A percentile compares a stretch with the other conserved stretches of the same genome.
phyloP scores from a whole-genome alignment of 2,797 vertebrate species.

The Jordanella pulchra region DNA sequence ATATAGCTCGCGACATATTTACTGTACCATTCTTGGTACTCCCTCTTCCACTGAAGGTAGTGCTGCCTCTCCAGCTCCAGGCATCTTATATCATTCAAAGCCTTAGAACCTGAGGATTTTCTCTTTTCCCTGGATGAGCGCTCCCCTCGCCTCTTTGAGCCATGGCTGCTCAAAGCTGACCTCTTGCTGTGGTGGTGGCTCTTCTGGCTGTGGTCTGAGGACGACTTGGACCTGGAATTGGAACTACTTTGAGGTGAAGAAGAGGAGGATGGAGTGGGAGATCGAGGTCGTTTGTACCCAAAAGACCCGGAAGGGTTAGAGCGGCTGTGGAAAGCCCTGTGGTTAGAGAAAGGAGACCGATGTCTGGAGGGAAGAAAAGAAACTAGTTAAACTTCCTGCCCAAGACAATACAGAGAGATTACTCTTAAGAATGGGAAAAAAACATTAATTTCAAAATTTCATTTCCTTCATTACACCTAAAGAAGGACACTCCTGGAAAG shows the following conservation, averaged over 20 bases:
- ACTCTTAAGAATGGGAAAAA: not conserved
- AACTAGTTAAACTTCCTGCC: not conserved
- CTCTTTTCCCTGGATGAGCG: conserved; percentile 33
- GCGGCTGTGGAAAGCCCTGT: conserved; percentile 80
- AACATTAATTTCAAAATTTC: too few species aligned
- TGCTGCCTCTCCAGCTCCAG: conserved; percentile 83
- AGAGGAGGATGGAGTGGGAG: conserved; percentile 86
- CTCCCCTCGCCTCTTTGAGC: conserved; percentile 28
- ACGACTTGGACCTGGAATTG: conserved; percentile 86
- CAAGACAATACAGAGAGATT: too few species aligned
- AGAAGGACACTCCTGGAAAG: too few species aligned
- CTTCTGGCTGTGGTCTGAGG: conserved; percentile 78
- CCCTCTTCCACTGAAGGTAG: conserved; percentile 90
- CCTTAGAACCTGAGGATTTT: not conserved
- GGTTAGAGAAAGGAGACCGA: conserved; percentile 82
- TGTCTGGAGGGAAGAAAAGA: conserved; percentile 23
- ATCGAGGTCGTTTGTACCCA: conserved; percentile 88
- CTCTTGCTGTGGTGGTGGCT: conserved; percentile 67
- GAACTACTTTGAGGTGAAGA: conserved; percentile 67
- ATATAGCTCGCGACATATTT: conserved; percentile 89
- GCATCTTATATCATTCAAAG: conserved; percentile 36
- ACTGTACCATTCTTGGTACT: conserved; percentile 94
- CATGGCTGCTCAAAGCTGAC: conserved; percentile 73
- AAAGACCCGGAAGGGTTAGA: conserved; percentile 85
- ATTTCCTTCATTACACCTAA: too few species aligned